phyloP scores from a whole-genome alignment of 2,113 vertebrate genomes.

The Lichenostomus cassidix region DNA sequence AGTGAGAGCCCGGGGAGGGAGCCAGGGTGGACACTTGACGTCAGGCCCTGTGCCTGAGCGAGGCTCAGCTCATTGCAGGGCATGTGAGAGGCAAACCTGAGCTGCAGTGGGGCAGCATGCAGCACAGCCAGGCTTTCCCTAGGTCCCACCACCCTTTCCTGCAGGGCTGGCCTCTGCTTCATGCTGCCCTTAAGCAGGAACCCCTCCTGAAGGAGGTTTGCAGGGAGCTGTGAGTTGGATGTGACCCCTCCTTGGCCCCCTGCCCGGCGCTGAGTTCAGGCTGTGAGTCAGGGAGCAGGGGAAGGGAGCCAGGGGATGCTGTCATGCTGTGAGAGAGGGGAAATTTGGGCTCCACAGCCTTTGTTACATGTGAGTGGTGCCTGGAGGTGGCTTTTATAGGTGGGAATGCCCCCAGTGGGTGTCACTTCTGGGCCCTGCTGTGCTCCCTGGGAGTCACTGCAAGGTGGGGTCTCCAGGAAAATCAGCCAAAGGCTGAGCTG shows the following conservation, averaged over 20 bases:
- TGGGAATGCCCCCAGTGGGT: background rate
- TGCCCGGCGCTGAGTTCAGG: background rate
- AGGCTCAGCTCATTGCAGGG: background rate
- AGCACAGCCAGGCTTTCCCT: background rate
- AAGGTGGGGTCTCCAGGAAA: fast-evolving
- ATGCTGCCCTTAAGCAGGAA: fast-evolving
- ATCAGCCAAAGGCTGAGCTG: background rate
- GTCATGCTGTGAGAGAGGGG: background rate
- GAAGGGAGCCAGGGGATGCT: constrained; percentile 12
- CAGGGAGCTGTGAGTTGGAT: background rate
- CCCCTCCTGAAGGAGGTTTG: background rate
- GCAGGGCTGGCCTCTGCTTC: background rate
- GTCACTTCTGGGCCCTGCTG: fast-evolving
- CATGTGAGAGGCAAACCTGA: background rate
- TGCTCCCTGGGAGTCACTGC: no score
- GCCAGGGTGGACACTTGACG: background rate
- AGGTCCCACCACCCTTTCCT: fast-evolving
- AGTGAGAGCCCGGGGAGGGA: background rate
- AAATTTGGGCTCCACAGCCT: background rate
- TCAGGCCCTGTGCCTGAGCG: background rate
- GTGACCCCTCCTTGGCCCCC: background rate
- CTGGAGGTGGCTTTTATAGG: background rate
- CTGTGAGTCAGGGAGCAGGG: constrained; percentile 3
- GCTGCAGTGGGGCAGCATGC: background rate
- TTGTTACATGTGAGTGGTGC: fast-evolving